Base-by-base conservation (phyloP, 1,140 invertebrate species). In the Drosophila guanche region DNA sequence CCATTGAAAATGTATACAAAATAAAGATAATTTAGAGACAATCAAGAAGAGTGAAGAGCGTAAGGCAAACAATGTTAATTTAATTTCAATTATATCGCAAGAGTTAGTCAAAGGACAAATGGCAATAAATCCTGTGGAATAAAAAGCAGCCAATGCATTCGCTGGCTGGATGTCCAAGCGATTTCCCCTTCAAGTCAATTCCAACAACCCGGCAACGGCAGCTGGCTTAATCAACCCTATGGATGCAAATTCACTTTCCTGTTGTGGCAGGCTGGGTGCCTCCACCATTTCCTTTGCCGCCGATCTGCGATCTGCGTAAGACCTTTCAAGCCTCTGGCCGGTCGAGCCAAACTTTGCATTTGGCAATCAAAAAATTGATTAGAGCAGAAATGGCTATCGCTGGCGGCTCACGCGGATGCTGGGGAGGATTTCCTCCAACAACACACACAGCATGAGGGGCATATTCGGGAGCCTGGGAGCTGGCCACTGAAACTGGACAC, bases 291-390 rank as follows among this genome's bases (percentile, higher is more conserved):
- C 45, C 63, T 46, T 68, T 37, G 40, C 45, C 16, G 14, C 42
- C 48, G 20, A 10, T 55, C 42, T 55, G 14, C 22, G 50, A 45
- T 41, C 40, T 68, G 65, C 65, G 50, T 68, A 68, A 68, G 65
- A 56, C 63, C 41, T 52, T 33, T 3, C 16, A 33, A 55, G 42
- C 48, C 57, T 54, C 46, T 10, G 20, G 33, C 69, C 25, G 20
- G 33, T 59, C 25, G 27, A 41, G 22, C 40, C 42, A 37, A 63
- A 60, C 51, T 72, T 76, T 76, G 63, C 74, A 74, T 83, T 74
- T 83, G 74, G 59, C 79, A 77, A 77, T 83, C 74, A 83, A 77
- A 66, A 83, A 83, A 83, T 83, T 83, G 79, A 83, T 83, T 77
- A 83, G 79, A 83, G 62, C 48, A 53, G 60, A 77, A 74, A 70